Evolutionary conservation across 2,113 vertebrate genomes (phyloP), one percentile per base, ranked within the genome.

Genomic region (Suricata suricatta): DNA sequence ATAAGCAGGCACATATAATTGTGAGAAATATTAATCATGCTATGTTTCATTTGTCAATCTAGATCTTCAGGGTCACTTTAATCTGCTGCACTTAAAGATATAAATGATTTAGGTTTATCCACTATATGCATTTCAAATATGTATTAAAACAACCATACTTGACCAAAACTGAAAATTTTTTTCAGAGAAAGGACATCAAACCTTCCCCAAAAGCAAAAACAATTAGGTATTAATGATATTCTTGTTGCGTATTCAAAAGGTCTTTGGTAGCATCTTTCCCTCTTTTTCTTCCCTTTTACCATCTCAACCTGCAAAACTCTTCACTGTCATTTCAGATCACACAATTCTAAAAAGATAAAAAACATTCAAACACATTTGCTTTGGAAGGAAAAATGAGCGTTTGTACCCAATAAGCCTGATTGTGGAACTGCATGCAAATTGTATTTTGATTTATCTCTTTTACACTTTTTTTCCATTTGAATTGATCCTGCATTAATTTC

Each of bases 401-500:
- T 99, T 99, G 98, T 97, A 98, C 98, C 98, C 98, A 98, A 99
- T 99, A 99, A 99, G 98, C 98, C 98, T 99, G 98, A 99, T 99
- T 99, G 98, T 99, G 99, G 98, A 98, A 98, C 98, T 98, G 98
- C 99, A 99, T 99, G 99, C 99, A 99, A 99, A 99, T 99, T 98
- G 98, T 98, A 98, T 99, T 99, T 99, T 99, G 99, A 99, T 99
- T 99, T 99, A 99, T 99, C 98, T 99, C 99, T 99, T 98, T 99
- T 99, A 98, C 99, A 98, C 98, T 99, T 99, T 99, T 99, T 99
- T 99, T 99, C 98, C 99, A 99, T 99, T 99, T 99, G 99, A 99
- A 99, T 99, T 99, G 99, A 99, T 99, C 99, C 98, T 98, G 99
- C 99, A 99, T 99, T 99, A 99, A 99, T 99, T 99, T 99, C 97